Evolutionary conservation across 2,113 vertebrate genomes (phyloP).

Genomic region (Physeter macrocephalus): DNA sequence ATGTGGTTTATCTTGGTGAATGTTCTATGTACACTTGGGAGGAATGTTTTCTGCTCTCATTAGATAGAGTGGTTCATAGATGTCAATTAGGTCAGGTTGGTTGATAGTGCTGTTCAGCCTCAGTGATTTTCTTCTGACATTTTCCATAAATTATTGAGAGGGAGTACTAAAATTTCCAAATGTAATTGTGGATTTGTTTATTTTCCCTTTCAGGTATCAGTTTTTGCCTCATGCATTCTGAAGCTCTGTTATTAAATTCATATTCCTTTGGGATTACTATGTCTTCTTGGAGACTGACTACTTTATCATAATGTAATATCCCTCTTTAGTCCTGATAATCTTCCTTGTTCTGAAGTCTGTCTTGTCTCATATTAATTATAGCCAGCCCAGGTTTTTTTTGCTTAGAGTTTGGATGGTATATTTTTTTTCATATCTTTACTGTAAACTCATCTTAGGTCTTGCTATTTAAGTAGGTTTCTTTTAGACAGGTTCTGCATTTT

Average conservation of each 20-base stretch:
- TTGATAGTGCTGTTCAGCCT: not conserved
- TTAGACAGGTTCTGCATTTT: not conserved
- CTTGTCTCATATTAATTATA: not conserved
- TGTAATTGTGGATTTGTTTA: not conserved
- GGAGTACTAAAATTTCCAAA: not conserved
- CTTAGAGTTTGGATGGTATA: not conserved
- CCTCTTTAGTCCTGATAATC: not conserved
- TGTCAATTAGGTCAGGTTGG: not conserved
- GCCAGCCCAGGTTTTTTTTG: not conserved
- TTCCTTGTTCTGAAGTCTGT: not conserved
- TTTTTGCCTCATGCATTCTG: not conserved
- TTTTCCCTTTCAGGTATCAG: not conserved
- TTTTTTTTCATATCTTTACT: not conserved
- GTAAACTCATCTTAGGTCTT: not conserved
- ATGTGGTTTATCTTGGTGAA: not conserved
- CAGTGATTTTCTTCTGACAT: not conserved
- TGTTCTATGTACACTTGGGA: not conserved
- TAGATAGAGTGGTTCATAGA: not conserved
- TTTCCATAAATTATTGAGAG: not conserved
- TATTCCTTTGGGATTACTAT: not conserved
- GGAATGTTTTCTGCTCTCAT: not conserved
- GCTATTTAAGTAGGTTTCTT: not conserved
- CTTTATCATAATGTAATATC: not conserved
- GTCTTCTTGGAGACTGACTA: not conserved
- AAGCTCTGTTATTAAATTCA: not conserved